A percentile compares a stretch with the other conserved stretches of the same genome.
phyloP scores from a whole-genome alignment of 2,113 vertebrate genomes.

The Collichthys lucidus region DNA sequence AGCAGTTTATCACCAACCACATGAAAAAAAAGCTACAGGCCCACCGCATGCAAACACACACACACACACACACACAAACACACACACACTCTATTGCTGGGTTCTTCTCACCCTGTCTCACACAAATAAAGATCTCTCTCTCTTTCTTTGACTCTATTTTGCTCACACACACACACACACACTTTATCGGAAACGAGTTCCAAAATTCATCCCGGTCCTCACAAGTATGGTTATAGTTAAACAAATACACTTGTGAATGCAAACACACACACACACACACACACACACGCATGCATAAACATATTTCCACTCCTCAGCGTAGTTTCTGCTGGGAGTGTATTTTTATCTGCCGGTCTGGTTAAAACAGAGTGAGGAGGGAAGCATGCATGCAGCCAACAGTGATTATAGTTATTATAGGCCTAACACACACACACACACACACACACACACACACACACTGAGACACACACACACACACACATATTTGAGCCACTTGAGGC shows the following conservation, averaged over 20 bases:
- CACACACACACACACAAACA: slow-evolving; percentile 8
- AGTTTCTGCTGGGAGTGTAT: slow-evolving; percentile 71
- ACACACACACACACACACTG: slow-evolving; percentile 22
- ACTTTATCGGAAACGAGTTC: background rate
- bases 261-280: slow-evolving; percentile 66
- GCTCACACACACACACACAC: background rate
- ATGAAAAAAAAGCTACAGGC: slow-evolving; percentile 67
- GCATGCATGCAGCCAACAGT: slow-evolving; percentile 73
- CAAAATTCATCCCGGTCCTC: slow-evolving; percentile 16
- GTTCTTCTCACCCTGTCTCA: slow-evolving; percentile 5
- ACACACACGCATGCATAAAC: slow-evolving; percentile 54
- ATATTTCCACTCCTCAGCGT: slow-evolving; percentile 64
- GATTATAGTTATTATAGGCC: slow-evolving; percentile 83
- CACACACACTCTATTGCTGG: slow-evolving; percentile 4
- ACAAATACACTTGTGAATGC: slow-evolving; percentile 41
- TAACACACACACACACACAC: slow-evolving; percentile 47
- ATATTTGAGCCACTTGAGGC: slow-evolving; percentile 46
- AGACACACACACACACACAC: slow-evolving; percentile 7
- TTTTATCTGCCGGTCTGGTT: slow-evolving; percentile 77
- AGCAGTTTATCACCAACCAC: slow-evolving; percentile 80
- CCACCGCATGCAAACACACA: slow-evolving; percentile 42
- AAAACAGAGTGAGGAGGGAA: slow-evolving; percentile 77
- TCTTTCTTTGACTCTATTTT: background rate
- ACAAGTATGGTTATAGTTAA: slow-evolving; percentile 8
- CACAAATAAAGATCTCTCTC: slow-evolving; percentile 4